phyloP scores from a whole-genome alignment of 23 tunicate genomes.

The Diplosoma virens region DNA sequence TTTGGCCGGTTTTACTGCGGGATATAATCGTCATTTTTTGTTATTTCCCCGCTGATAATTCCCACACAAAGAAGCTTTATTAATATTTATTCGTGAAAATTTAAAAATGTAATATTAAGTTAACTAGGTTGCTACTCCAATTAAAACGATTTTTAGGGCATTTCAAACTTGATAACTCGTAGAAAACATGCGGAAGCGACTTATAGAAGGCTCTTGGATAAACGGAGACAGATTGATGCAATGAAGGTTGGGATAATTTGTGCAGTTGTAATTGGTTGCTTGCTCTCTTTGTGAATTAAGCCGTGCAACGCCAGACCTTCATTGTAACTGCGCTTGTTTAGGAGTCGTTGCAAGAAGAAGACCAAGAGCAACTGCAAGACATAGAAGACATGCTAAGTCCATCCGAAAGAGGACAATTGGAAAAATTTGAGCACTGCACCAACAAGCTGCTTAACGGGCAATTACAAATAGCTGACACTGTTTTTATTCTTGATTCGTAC shows the following conservation, averaged over 20 bases:
- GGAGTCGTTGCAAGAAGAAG: slow-evolving; percentile 49
- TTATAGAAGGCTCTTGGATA: slow-evolving; percentile 61
- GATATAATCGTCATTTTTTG: too few relatives aligned
- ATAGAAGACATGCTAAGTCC: slow-evolving; percentile 84
- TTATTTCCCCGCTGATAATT: too few relatives aligned
- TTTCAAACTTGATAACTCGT: slow-evolving; percentile 43
- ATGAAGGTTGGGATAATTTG: slow-evolving; percentile 34
- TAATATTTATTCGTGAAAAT: too few relatives aligned
- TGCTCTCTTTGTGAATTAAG: background rate
- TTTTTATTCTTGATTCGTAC: slow-evolving; percentile 37
- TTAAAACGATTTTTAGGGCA: slow-evolving; percentile 7
- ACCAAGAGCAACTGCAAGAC: slow-evolving; percentile 75
- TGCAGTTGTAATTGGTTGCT: background rate
- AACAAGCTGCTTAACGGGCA: slow-evolving; percentile 60
- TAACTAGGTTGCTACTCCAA: background rate
- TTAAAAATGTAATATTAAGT: background rate
- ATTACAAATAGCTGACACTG: slow-evolving; percentile 53
- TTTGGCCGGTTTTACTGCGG: too few relatives aligned
- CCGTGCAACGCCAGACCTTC: too few relatives aligned
- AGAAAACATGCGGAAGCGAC: slow-evolving; percentile 7
- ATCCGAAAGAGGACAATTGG: slow-evolving; percentile 46
- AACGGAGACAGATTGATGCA: slow-evolving; percentile 45
- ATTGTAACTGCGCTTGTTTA: too few relatives aligned
- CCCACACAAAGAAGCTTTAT: too few relatives aligned
- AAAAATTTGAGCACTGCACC: slow-evolving; percentile 51